Conservation (phyloP, 2,113 vertebrate genomes). For the Xiphias gladius region DNA sequence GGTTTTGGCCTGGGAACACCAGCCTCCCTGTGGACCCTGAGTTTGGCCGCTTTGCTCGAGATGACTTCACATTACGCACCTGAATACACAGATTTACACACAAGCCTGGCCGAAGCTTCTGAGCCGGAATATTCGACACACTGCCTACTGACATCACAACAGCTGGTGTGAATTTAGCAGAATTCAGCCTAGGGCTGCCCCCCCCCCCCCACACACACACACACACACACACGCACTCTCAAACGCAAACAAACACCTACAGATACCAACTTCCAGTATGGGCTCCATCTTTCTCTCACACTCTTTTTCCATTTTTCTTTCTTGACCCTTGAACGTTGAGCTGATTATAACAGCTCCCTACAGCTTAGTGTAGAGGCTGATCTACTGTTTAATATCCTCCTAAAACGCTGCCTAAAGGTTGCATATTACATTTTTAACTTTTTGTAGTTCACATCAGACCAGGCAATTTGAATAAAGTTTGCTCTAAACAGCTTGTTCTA, state of each 20-base stretch:
- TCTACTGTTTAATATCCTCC: too few species aligned
- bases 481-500: too few species aligned
- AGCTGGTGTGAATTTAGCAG: conserved; percentile 85
- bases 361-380: conserved; percentile 42
- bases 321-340: conserved; percentile 47
- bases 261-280: conserved; percentile 12
- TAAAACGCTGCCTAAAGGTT: conserved; percentile 10
- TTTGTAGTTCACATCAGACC: not conserved
- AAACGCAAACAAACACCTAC: conserved; percentile 7
- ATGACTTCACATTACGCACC: conserved; percentile 85
- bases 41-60: conserved; percentile 71
- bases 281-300: conserved; percentile 33
- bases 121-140: conserved; percentile 81
- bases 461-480: not conserved
- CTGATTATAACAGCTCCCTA: conserved; percentile 53
- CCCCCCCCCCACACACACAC: conserved; percentile 3
- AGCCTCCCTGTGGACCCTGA: conserved; percentile 71
- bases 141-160: conserved; percentile 85
- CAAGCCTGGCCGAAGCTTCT: conserved; percentile 72
- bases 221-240: conserved; percentile 15
- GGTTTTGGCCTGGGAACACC: conserved; percentile 68
- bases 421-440: not conserved
- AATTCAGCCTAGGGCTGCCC: conserved; percentile 55
- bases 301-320: conserved; percentile 5
- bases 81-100: conserved; percentile 87